Evolutionary conservation across 2,797 vertebrate genomes (phyloP), one percentile per base, ranked within the genome.

Genomic region (Syngnathus acus): DNA sequence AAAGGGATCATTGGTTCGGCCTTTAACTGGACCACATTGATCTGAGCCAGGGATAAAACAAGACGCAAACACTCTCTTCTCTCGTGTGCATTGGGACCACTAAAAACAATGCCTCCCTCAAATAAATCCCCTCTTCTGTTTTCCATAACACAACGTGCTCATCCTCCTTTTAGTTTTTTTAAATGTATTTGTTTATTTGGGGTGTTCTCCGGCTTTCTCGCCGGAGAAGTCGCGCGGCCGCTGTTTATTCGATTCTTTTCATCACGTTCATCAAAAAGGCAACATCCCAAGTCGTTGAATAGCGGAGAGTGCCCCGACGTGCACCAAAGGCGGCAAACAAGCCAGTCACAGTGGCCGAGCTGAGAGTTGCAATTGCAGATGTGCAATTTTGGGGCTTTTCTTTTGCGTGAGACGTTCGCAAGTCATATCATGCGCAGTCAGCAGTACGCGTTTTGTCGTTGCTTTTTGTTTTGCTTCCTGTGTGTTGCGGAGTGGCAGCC

Each of bases 251-350:
- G 38, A 53, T 65, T 65, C 50, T 54, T 65, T 65, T 65, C 48
- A 65, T 54, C 32, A 14, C 48, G 50, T 53, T 45, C 21, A 65
- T 51, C 48, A 50, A 65, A 65, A 65, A 61, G 39, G 10, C 38
- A 9, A 61, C 39, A 9, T 21, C 38, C 10, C n/a, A 23, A 81
- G 84, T 84, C 85, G 84, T 89, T 89, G 87, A 88, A n/a, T n/a
- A n/a, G 78, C 81, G 65, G 66, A 77, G 78, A 74, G 85, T 71
- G 86, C 78, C 78, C 14, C 6, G 23, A 14, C 54, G 16, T 8
- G 54, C 75, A 73, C 72, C 65, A 67, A 69, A 70, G 70, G 57
- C 59, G 78, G 77, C 13, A 60, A 76, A 69, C 37, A 70, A 74
- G 72, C 76, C 42, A 81, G 82, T 19, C 19, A n/a, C n/a, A n/a